Percentiles rank a stretch among this genome's conserved stretches.
Conservation (phyloP, 1,140 invertebrate genomes). For the Macrobrachium nipponense region DNA sequence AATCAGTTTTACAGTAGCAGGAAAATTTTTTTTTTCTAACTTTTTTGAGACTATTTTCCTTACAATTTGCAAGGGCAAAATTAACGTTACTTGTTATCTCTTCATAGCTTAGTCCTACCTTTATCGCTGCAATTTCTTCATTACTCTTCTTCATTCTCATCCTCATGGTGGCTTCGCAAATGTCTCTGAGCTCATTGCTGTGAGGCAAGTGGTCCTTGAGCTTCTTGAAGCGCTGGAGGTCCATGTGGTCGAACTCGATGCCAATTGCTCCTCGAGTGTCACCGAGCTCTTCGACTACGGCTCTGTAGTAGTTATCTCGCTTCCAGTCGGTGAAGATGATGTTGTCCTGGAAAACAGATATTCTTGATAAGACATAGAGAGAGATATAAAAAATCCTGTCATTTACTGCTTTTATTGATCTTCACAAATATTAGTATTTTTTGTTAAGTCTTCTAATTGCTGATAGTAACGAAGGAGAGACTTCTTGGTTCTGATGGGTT, state of each 20-base stretch:
- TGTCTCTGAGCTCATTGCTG: constrained; percentile 11
- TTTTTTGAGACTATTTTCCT: too few species aligned
- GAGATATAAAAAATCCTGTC: not conserved
- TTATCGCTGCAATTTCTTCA: constrained; percentile 41
- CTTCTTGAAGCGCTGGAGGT: not conserved
- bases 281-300: constrained; percentile 37
- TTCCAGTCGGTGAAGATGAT: constrained; percentile 30
- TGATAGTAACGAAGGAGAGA: too few species aligned
- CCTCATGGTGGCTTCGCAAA: constrained; percentile 26
- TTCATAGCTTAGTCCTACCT: constrained; percentile 27
- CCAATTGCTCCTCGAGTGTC: constrained; percentile 5
- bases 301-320: constrained; percentile 11
- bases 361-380: too few species aligned
- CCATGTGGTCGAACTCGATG: constrained; percentile 44
- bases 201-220: constrained; percentile 13
- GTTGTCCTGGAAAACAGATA: constrained; percentile 6
- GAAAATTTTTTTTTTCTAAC: too few species aligned
- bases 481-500: too few species aligned
- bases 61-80: too few species aligned
- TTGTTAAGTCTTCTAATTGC: too few species aligned
- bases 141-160: constrained; percentile 55
- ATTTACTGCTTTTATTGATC: too few species aligned
- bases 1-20: too few species aligned
- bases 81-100: not conserved
- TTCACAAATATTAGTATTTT: too few species aligned